Conservation (phyloP, 2,113 vertebrate species). For the Embiotoca jacksoni region DNA sequence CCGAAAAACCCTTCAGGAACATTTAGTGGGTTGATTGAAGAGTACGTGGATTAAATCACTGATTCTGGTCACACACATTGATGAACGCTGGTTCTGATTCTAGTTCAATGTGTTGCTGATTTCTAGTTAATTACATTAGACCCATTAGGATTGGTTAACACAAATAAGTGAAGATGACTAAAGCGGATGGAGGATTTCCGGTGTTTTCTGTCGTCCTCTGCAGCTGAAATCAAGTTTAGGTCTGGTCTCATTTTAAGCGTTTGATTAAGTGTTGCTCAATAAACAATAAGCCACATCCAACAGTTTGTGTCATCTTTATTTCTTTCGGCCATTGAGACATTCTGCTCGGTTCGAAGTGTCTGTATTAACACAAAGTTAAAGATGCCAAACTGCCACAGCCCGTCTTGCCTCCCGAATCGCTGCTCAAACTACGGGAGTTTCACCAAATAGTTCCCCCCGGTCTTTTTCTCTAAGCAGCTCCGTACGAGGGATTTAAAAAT, state of each 20-base stretch:
- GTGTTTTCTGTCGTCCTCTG: neutral
- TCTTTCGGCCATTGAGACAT: constrained; percentile 51
- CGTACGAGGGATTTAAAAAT: too few species aligned
- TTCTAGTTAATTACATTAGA: neutral
- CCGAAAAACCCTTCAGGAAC: neutral
- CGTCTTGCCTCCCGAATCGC: constrained; percentile 11
- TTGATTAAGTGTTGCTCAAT: constrained; percentile 56
- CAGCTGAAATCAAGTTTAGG: constrained; percentile 3
- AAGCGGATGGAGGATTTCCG: neutral
- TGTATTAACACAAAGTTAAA: constrained; percentile 47
- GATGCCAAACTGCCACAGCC: constrained; percentile 53
- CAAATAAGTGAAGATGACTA: neutral
- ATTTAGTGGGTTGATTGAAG: neutral
- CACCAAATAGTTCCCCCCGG: neutral
- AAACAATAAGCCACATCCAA: constrained; percentile 51
- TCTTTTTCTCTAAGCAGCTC: neutral
- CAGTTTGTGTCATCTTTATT: constrained; percentile 72
- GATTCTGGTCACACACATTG: neutral
- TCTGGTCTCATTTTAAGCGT: constrained; percentile 39
- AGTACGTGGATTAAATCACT: neutral
- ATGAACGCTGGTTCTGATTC: neutral
- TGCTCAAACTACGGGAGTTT: constrained; percentile 16
- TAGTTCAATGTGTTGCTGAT: too few species aligned
- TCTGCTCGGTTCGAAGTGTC: constrained; percentile 59
- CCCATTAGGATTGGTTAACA: neutral